Percentiles rank a stretch among this genome's conserved stretches.
Conservation (phyloP, 2,888 invertebrate genomes). For the Trilocha varians region DNA sequence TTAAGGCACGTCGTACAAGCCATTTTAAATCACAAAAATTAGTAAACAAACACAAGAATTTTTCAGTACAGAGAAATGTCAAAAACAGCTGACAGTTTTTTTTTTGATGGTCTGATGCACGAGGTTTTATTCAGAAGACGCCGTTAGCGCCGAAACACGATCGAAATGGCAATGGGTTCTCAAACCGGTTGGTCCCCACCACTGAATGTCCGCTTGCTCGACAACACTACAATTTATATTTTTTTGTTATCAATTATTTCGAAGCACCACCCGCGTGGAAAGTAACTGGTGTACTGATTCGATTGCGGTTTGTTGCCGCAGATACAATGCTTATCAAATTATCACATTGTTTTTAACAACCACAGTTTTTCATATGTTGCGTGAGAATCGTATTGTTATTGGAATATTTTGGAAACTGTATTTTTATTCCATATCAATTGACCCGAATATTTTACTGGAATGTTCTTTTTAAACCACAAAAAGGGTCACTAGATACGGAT, state of each 20-base stretch:
- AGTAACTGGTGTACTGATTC: constrained; percentile 17
- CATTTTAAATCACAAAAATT: constrained; percentile 25
- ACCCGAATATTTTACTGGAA: too few relatives aligned
- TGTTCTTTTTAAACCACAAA: too few relatives aligned
- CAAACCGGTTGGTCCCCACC: constrained; percentile 27
- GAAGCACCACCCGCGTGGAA: constrained; percentile 15
- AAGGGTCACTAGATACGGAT: too few relatives aligned
- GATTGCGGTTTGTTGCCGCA: constrained; percentile 11
- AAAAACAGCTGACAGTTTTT: constrained; percentile 11
- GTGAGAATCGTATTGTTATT: too few relatives aligned
- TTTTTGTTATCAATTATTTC: constrained; percentile 16
- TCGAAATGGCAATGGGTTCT: constrained; percentile 22
- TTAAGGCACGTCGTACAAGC: constrained; percentile 44
- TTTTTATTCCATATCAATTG: too few relatives aligned
- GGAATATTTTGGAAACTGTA: too few relatives aligned
- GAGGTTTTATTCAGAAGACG: too few relatives aligned
- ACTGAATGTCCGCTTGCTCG: constrained; percentile 10
- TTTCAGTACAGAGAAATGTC: constrained; percentile 6
- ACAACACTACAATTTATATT: constrained; percentile 11
- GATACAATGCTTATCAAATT: background rate
- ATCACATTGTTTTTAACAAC: background rate
- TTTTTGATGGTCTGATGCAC: too few relatives aligned
- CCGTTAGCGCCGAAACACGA: constrained; percentile 17
- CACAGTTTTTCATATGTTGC: too few relatives aligned
- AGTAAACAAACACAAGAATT: constrained; percentile 12